These are phyloP conservation scores for Podarcis muralis DNA, from an alignment of 2,113 vertebrate species.

Conservation along the genomic window DNA sequence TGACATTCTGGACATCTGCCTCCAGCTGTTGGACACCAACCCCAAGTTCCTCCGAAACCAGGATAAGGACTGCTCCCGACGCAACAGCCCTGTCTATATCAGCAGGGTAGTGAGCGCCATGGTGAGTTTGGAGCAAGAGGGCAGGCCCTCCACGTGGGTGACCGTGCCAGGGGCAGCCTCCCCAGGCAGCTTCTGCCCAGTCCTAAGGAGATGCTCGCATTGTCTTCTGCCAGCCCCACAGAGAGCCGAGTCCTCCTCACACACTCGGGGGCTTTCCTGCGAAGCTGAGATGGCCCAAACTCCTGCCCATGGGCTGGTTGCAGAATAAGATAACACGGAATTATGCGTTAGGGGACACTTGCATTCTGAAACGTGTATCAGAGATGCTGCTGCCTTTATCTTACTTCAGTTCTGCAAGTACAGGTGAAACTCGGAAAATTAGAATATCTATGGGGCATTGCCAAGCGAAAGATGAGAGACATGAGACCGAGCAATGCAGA, in stretches of 20 bases:
- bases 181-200: background rate
- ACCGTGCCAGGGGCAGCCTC: too few species aligned
- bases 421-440: too few species aligned
- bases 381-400: background rate
- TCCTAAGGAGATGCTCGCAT: background rate
- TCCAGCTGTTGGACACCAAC: slow-evolving; percentile 84
- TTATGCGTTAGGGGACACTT: background rate
- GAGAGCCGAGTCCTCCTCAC: background rate
- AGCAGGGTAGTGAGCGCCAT: slow-evolving; percentile 88
- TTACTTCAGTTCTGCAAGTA: background rate
- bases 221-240: background rate
- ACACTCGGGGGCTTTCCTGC: background rate
- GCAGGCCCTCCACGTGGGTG: background rate
- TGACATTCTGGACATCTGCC: slow-evolving; percentile 81
- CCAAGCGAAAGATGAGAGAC: too few species aligned
- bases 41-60: slow-evolving; percentile 82
- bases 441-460: too few species aligned
- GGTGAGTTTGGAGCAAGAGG: slow-evolving; percentile 73
- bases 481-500: too few species aligned
- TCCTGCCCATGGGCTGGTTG: background rate
- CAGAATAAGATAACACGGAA: background rate
- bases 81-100: slow-evolving; percentile 81
- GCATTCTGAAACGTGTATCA: background rate
- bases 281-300: background rate
- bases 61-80: slow-evolving; percentile 76